These are phyloP conservation scores for Agonum fuliginosum DNA, from an alignment of 2,888 invertebrate genomes.

Conservation along the genomic window DNA sequence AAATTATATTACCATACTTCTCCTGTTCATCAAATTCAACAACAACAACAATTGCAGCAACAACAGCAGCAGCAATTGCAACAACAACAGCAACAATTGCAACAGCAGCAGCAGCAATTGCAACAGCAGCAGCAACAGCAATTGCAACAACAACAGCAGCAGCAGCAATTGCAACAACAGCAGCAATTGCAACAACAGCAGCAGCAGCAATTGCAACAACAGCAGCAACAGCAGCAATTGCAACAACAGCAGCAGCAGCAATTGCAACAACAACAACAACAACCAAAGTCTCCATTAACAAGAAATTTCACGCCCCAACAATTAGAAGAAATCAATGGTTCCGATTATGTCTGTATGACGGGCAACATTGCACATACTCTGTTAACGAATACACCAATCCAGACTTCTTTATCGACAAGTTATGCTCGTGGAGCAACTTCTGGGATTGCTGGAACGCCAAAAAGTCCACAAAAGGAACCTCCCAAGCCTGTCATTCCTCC, in stretches of 20 bases:
- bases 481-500: constrained; percentile 67
- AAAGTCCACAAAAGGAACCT: constrained; percentile 67
- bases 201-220: neutral
- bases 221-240: neutral
- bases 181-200: neutral
- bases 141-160: neutral
- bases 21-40: constrained; percentile 37
- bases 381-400: constrained; percentile 72
- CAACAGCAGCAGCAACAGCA: constrained; percentile 16
- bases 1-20: constrained; percentile 54
- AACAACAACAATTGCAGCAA: neutral
- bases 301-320: constrained; percentile 71
- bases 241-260: constrained; percentile 16
- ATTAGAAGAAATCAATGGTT: constrained; percentile 83
- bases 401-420: constrained; percentile 71
- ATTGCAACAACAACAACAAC: neutral
- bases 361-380: constrained; percentile 76
- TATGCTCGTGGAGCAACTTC: constrained; percentile 71
- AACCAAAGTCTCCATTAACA: constrained; percentile 58
- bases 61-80: constrained; percentile 3
- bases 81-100: neutral
- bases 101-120: neutral
- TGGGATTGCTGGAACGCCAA: constrained; percentile 73
- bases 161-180: too few species aligned
- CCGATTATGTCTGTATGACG: constrained; percentile 90